These are phyloP conservation scores for Parapristionchus giblindavisi DNA, from an alignment of 2,888 invertebrate species.

Conservation along the genomic window DNA sequence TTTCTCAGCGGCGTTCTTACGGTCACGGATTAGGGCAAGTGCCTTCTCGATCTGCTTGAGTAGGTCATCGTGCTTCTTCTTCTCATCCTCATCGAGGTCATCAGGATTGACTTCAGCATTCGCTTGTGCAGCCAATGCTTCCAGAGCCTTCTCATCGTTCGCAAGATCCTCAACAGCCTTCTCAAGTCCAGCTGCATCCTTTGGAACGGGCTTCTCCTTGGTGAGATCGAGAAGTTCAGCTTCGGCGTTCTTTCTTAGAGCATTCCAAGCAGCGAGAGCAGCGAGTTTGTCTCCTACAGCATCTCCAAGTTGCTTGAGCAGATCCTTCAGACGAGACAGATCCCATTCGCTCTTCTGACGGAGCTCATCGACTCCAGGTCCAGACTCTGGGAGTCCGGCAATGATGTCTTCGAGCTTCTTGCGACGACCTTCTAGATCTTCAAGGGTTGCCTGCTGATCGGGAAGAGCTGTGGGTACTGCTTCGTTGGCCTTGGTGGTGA, in stretches of 20 bases:
- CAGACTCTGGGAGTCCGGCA: constrained; percentile 33
- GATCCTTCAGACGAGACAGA: constrained; percentile 51
- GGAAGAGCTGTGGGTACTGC: constrained; percentile 47
- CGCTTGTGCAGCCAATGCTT: background rate
- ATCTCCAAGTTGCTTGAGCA: constrained; percentile 47
- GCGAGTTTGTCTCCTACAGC: constrained; percentile 54
- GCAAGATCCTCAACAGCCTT: constrained; percentile 26
- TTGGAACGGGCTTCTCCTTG: constrained; percentile 27
- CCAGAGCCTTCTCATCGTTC: constrained; percentile 32
- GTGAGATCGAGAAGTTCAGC: constrained; percentile 42
- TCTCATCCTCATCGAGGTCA: constrained; percentile 48
- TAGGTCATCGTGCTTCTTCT: constrained; percentile 47
- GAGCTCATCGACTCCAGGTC: constrained; percentile 48
- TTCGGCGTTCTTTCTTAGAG: constrained; percentile 52
- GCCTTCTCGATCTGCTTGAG: constrained; percentile 49
- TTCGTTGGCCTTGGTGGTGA: constrained; percentile 42
- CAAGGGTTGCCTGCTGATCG: constrained; percentile 49
- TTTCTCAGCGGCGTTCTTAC: constrained; percentile 45
- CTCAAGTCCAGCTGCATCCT: constrained; percentile 37
- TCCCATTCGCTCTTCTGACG: constrained; percentile 52
- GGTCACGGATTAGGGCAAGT: constrained; percentile 14
- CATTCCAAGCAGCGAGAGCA: constrained; percentile 53
- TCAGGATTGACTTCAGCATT: constrained; percentile 41
- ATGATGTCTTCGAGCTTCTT: constrained; percentile 48
- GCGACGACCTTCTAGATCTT: constrained; percentile 49